phyloP scores from a whole-genome alignment of 2,113 vertebrate species.

The Lampris incognitus region DNA sequence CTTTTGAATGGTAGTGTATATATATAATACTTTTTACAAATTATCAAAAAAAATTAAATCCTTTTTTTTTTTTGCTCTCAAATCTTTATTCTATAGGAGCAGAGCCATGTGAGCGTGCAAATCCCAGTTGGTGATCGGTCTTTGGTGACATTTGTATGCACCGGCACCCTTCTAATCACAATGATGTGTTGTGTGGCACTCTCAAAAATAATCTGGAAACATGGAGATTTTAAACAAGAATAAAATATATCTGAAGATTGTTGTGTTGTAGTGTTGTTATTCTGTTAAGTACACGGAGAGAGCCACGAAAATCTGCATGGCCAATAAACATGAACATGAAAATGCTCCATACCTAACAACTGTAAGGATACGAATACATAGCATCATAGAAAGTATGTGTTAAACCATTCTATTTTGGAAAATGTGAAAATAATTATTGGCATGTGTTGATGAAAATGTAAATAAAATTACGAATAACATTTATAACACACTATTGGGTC shows the following conservation, averaged over 20 bases:
- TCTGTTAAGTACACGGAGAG: no score
- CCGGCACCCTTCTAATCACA: slow-evolving; percentile 84
- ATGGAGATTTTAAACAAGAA: slow-evolving; percentile 61
- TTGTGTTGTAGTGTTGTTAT: no score
- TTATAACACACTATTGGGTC: no score
- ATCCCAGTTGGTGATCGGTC: slow-evolving; percentile 88
- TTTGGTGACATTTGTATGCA: slow-evolving; percentile 80
- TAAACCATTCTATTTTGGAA: neutral
- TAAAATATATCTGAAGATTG: neutral
- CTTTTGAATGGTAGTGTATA: no score
- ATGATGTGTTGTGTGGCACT: slow-evolving; percentile 83
- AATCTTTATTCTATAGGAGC: slow-evolving; percentile 64
- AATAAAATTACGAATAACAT: no score
- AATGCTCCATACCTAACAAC: neutral
- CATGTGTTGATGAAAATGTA: neutral
- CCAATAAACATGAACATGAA: neutral
- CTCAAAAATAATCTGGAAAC: slow-evolving; percentile 81
- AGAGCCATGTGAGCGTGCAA: slow-evolving; percentile 66
- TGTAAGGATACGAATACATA: neutral
- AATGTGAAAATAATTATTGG: neutral
- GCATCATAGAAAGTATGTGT: no score
- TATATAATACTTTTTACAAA: no score
- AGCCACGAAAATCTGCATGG: no score
- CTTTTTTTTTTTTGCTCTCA: neutral
- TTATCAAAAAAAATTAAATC: no score